Conservation (phyloP, 1,140 invertebrate species). For the Cherax destructor region DNA sequence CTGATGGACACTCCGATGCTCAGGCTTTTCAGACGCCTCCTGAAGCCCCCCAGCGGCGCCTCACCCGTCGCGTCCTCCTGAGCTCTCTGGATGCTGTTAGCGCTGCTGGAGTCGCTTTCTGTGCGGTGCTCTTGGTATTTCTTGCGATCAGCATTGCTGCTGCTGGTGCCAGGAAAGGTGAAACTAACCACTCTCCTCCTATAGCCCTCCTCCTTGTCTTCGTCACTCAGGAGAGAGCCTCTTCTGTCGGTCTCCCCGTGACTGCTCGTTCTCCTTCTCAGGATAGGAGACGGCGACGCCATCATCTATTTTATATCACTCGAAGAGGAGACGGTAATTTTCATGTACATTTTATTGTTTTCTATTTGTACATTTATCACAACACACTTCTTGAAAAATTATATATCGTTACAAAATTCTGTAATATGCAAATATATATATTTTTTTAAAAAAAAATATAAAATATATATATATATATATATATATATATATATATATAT, state of each 20-base stretch:
- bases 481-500: too few species aligned
- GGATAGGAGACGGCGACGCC: not conserved
- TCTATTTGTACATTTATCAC: not conserved
- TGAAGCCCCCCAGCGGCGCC: constrained; percentile 5
- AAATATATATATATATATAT: too few species aligned
- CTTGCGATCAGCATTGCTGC: not conserved
- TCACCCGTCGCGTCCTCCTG: constrained; percentile 5
- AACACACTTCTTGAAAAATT: not conserved
- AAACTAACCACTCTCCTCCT: constrained; percentile 52
- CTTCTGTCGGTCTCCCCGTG: constrained; percentile 21
- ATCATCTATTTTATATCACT: not conserved
- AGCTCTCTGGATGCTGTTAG: too few species aligned
- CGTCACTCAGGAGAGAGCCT: constrained; percentile 24
- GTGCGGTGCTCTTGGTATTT: not conserved
- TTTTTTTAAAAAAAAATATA: too few species aligned
- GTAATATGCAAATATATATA: not conserved
- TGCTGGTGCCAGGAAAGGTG: constrained; percentile 28
- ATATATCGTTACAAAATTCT: not conserved
- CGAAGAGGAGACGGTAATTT: not conserved
- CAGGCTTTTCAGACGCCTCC: constrained; percentile 48
- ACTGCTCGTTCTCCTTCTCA: constrained; percentile 18
- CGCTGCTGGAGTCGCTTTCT: not conserved
- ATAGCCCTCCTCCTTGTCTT: not conserved
- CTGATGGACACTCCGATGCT: constrained; percentile 41
- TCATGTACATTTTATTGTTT: not conserved